A percentile compares a stretch with the other conserved stretches of the same genome.
Conservation (phyloP, 2,888 invertebrate genomes). For the Pristionchus maxplancki region DNA sequence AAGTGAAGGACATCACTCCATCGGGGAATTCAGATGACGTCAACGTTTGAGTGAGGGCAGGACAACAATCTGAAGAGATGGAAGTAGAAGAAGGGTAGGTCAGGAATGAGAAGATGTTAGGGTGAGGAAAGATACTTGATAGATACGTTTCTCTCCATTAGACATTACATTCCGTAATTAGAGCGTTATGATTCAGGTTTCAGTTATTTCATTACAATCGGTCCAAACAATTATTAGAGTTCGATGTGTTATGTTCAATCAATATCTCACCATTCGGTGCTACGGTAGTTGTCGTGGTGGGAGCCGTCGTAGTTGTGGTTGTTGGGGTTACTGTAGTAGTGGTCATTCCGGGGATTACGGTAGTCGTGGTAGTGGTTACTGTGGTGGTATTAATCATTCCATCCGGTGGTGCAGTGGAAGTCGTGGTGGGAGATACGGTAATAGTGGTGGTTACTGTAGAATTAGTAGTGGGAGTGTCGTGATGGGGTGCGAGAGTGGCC, state of each 20-base stretch:
- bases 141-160: constrained; percentile 31
- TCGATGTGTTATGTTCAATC: not conserved
- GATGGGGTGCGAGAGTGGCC: not conserved
- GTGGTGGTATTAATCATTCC: not conserved
- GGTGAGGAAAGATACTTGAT: not conserved
- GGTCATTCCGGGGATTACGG: constrained; percentile 1
- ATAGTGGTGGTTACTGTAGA: not conserved
- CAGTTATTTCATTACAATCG: not conserved
- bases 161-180: not conserved
- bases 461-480: not conserved
- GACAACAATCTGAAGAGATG: constrained; percentile 60
- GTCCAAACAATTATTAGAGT: not conserved
- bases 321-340: constrained; percentile 13
- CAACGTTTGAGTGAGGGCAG: constrained; percentile 54
- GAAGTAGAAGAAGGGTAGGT: not conserved
- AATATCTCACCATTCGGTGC: constrained; percentile 40
- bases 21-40: constrained; percentile 57
- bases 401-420: not conserved
- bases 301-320: not conserved
- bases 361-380: not conserved
- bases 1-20: constrained; percentile 61
- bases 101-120: not conserved
- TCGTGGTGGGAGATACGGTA: not conserved
- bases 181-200: not conserved
- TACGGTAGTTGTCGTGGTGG: constrained; percentile 47